Conservation (phyloP, 2,113 vertebrate genomes). For the Jacana jacana region DNA sequence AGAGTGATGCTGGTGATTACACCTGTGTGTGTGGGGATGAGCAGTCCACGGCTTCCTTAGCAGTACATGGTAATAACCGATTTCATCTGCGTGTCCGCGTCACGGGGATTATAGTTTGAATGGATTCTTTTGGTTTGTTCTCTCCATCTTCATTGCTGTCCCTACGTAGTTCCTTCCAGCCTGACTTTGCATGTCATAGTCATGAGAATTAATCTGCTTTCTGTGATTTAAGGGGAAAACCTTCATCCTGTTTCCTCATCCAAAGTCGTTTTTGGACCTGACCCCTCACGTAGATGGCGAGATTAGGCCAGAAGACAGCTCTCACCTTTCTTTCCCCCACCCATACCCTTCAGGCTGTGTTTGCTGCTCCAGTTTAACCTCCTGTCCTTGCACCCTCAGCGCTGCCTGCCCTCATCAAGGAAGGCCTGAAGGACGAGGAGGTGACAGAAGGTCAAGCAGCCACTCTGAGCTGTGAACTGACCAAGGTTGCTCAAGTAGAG, state of each 20-base stretch:
- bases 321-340: not conserved
- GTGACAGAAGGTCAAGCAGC: conserved; percentile 41
- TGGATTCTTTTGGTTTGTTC: not conserved
- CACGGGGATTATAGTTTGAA: not conserved
- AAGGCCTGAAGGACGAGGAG: conserved; percentile 72
- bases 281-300: not conserved
- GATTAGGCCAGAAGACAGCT: not conserved
- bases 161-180: not conserved
- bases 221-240: not conserved
- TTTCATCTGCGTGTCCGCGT: not conserved
- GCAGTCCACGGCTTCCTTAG: conserved; percentile 55
- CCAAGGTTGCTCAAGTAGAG: conserved; percentile 63
- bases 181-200: fast-evolving
- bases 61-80: conserved; percentile 37
- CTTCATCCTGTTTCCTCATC: fast-evolving
- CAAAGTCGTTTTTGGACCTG: not conserved
- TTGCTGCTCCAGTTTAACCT: not conserved
- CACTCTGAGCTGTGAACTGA: conserved; percentile 79
- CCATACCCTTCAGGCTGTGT: not conserved
- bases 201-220: not conserved
- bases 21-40: conserved; percentile 74
- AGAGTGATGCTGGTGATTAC: conserved; percentile 74
- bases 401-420: conserved; percentile 66
- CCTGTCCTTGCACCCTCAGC: conserved; percentile 37
- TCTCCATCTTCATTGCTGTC: fast-evolving